phyloP scores from a whole-genome alignment of 2,888 invertebrate species.

The Aphrophora alni region DNA sequence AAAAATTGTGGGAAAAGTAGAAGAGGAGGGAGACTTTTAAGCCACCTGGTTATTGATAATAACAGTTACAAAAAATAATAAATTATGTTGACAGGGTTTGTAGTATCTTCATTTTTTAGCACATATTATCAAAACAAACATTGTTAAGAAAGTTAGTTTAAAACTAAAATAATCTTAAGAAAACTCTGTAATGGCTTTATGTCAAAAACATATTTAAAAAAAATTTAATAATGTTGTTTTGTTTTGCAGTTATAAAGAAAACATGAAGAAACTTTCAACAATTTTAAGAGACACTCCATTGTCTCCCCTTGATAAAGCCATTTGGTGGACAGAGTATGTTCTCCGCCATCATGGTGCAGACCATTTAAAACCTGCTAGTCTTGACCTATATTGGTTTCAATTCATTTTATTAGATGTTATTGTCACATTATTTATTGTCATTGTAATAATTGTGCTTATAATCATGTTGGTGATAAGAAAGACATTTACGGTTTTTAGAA shows the following conservation, averaged over 20 bases:
- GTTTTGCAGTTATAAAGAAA: neutral
- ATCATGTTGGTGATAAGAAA: neutral
- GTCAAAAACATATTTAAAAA: too few species aligned
- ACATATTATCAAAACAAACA: too few species aligned
- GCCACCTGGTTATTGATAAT: too few species aligned
- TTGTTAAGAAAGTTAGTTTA: too few species aligned
- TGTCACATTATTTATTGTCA: neutral
- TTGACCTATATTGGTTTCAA: neutral
- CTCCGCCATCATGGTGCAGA: neutral
- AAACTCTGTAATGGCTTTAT: too few species aligned
- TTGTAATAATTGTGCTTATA: neutral
- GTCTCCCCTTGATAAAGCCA: neutral
- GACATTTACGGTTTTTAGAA: too few species aligned
- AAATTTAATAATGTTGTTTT: neutral
- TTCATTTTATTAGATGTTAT: neutral
- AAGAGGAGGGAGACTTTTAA: too few species aligned
- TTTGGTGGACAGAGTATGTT: neutral
- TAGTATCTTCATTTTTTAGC: too few species aligned
- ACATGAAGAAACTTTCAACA: neutral
- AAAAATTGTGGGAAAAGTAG: too few species aligned
- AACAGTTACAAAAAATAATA: too few species aligned
- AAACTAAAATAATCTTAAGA: too few species aligned
- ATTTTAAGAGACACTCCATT: neutral
- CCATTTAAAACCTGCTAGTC: neutral
- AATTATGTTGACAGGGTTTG: too few species aligned